A percentile compares a stretch with the other conserved stretches of the same genome.
phyloP scores from a whole-genome alignment of 2,797 vertebrate genomes.

The Strix occidentalis region DNA sequence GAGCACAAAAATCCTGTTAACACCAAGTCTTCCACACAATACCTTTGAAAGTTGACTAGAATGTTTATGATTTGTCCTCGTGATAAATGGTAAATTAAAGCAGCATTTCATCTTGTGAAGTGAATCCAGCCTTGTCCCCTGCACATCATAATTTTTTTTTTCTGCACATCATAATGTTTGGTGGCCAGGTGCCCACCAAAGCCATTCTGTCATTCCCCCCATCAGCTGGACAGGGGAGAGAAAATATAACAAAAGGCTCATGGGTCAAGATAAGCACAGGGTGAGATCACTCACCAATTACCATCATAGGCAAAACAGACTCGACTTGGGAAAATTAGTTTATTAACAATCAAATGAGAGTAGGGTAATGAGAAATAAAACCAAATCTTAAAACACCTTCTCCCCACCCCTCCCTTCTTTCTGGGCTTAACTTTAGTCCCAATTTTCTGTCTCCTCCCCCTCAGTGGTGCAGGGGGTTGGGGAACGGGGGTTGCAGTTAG shows the following conservation, averaged over 20 bases:
- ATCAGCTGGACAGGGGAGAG: background rate
- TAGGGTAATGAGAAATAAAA: background rate
- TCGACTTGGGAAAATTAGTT: background rate
- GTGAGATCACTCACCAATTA: background rate
- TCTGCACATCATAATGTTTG: too few species aligned
- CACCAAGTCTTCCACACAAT: background rate
- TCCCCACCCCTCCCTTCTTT: background rate
- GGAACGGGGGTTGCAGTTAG: background rate
- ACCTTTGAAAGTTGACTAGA: background rate
- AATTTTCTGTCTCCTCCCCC: background rate
- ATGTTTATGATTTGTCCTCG: background rate
- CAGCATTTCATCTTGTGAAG: background rate
- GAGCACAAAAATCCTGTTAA: background rate
- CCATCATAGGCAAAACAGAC: background rate
- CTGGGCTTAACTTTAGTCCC: background rate
- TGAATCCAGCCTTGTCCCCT: background rate
- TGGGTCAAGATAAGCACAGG: background rate
- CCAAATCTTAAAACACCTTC: background rate
- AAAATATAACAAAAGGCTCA: background rate
- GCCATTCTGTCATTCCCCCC: background rate
- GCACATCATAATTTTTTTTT: background rate
- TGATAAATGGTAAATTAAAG: background rate
- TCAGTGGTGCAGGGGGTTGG: rapidly evolving
- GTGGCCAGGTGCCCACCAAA: background rate
- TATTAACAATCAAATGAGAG: background rate